Base-by-base conservation (phyloP, 2,888 invertebrate genomes). In the Agrotis segetum region DNA sequence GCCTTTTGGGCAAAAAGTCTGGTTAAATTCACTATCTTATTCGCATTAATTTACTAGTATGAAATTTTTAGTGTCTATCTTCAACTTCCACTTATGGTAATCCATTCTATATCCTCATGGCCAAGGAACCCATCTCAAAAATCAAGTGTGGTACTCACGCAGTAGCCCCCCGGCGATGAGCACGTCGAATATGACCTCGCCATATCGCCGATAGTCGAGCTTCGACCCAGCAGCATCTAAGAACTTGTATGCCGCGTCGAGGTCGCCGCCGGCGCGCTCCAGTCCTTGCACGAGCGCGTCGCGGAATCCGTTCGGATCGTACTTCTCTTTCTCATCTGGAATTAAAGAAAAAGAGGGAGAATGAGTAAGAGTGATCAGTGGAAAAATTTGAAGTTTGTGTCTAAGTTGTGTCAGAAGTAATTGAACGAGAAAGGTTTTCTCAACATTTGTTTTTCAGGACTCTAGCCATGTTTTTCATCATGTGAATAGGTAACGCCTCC, bases 311-410 rank as follows among this genome's bases (percentile, higher is more conserved):
- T 98, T 97, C 96, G 99, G 99, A 97, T 99, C 99, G 97, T 99
- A 99, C 97, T 99, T 99, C 98, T 99, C 99, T 98, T 99, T 99
- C 98, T 99, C 99, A 99, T 99, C 99, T 99, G 95, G 0, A 85
- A 88, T 47, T 40, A 47, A 79, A 67, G 19, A 62, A 17, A 59
- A 2, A 5, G 0, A 0, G 24, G 24, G 3, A 40, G 9, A 13
- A 21, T 76, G 55, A 69, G 44, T 46, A 4, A 2, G 44, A 21
- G 50, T 17, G 1, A 16, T 5, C n/a, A 1, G 14, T 3, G 17
- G 0, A 1, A 11, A 13, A 4, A 21, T n/a, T 29, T 17, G 14
- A 11, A 1, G n/a, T 49, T 4, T 13, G 16, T 13, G 13, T 47
- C 1, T 3, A 52, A 56, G 5, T 50, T 52, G 1, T 60, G 19